Conservation (phyloP, 1,140 invertebrate genomes). For the Bombus difficillimus region DNA sequence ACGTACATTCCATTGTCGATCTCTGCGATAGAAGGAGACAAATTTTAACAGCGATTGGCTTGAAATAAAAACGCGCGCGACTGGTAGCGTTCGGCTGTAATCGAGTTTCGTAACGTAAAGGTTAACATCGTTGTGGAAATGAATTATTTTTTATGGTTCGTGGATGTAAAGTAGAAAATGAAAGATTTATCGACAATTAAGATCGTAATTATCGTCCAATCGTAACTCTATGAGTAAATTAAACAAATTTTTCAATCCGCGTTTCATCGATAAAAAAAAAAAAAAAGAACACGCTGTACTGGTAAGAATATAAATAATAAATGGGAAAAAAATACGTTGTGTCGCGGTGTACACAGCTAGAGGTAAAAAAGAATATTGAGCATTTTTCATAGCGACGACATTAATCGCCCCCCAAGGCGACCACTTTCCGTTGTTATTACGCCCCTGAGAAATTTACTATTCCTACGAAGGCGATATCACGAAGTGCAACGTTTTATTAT, state of each 20-base stretch:
- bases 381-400: slow-evolving; percentile 46
- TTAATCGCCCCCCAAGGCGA: slow-evolving; percentile 52
- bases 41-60: not conserved
- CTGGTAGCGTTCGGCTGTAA: too few species aligned
- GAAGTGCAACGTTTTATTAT: slow-evolving; percentile 52
- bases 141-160: not conserved
- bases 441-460: slow-evolving; percentile 64
- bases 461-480: slow-evolving; percentile 55
- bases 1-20: too few species aligned
- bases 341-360: not conserved
- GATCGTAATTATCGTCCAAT: not conserved
- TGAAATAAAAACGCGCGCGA: too few species aligned
- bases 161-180: not conserved
- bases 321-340: not conserved
- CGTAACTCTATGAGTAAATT: not conserved
- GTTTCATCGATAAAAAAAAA: not conserved
- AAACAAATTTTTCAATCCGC: not conserved
- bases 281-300: too few species aligned
- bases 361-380: slow-evolving; percentile 26
- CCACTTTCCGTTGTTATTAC: slow-evolving; percentile 49
- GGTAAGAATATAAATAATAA: slow-evolving; percentile 1
- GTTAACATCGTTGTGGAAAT: not conserved
- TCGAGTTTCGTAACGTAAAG: too few species aligned
- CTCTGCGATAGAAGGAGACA: too few species aligned
- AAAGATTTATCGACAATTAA: not conserved